phyloP scores from a whole-genome alignment of 1,140 invertebrate species.

The Drosophila bocqueti region DNA sequence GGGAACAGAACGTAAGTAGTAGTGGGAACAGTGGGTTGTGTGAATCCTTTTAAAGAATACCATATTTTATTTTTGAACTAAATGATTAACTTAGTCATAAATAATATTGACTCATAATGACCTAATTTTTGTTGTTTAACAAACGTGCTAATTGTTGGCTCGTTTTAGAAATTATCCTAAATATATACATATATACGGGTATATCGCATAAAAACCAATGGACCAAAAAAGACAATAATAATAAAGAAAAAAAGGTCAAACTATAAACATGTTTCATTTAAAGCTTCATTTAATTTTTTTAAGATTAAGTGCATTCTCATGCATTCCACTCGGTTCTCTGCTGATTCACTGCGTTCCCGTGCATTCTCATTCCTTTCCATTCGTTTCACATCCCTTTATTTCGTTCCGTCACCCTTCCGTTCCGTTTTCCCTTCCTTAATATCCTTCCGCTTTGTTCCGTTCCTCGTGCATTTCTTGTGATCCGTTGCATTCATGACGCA shows the following conservation, averaged over 20 bases:
- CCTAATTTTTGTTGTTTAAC: not conserved
- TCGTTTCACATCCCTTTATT: not conserved
- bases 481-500: not conserved
- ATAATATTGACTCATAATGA: not conserved
- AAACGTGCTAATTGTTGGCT: constrained; percentile 6
- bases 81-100: too few relatives aligned
- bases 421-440: not conserved
- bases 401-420: not conserved
- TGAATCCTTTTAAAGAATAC: too few relatives aligned
- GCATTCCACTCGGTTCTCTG: not conserved
- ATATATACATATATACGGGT: not conserved
- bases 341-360: not conserved
- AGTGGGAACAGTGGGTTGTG: not conserved
- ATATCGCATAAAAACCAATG: not conserved
- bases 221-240: not conserved
- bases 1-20: not conserved
- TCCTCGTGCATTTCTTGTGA: not conserved
- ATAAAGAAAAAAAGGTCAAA: not conserved
- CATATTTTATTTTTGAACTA: not conserved
- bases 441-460: not conserved
- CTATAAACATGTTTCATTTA: not conserved
- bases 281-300: not conserved
- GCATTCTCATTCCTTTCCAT: not conserved
- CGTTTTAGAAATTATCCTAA: not conserved
- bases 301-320: not conserved